Evolutionary conservation across 2,888 invertebrate genomes (phyloP).

Genomic region (Sesamia inferens): DNA sequence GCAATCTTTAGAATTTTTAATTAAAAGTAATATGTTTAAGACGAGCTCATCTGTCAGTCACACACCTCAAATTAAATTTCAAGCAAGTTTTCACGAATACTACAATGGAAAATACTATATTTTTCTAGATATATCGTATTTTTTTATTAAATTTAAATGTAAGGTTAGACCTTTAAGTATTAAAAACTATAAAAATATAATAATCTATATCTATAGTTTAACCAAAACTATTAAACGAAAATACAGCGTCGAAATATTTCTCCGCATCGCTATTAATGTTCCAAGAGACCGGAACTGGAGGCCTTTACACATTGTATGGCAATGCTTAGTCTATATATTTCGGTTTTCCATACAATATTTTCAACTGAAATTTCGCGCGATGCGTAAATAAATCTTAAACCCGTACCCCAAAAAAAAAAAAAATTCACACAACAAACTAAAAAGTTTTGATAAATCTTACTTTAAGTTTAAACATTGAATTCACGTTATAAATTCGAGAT

Average conservation of each 20-base stretch:
- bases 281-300: no score
- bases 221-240: no score
- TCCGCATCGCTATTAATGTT: no score
- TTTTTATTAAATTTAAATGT: no score
- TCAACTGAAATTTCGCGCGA: not conserved
- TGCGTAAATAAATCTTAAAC: not conserved
- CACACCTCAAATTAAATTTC: not conserved
- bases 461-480: not conserved
- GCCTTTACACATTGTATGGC: no score
- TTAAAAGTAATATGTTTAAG: slow-evolving; percentile 4
- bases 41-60: slow-evolving; percentile 27
- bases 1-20: slow-evolving; percentile 34
- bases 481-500: not conserved
- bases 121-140: no score
- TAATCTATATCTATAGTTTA: no score
- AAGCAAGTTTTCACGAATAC: not conserved
- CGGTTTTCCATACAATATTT: not conserved
- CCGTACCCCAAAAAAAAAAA: not conserved
- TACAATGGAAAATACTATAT: no score
- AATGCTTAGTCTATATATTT: not conserved
- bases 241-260: no score
- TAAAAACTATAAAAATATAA: no score
- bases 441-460: not conserved
- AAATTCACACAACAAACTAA: not conserved
- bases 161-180: no score